Evolutionary conservation across 2,888 invertebrate species (phyloP).

Genomic region (Drosophila merina): DNA sequence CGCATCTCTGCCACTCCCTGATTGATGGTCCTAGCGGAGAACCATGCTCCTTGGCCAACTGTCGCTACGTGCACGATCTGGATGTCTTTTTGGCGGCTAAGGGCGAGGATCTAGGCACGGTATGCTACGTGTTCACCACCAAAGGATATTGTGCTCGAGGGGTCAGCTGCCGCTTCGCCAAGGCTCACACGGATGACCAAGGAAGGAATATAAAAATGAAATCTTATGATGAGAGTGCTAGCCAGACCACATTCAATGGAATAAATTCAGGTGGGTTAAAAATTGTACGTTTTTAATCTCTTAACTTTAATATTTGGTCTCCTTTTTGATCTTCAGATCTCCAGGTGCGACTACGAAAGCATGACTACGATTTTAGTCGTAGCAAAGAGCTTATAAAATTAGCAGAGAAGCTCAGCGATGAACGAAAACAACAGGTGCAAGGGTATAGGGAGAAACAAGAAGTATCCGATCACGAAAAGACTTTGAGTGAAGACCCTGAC

Average conservation of each 20-base stretch:
- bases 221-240: conserved; percentile 85
- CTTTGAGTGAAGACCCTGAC: background rate
- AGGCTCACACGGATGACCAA: conserved; percentile 89
- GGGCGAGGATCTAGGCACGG: conserved; percentile 87
- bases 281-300: background rate
- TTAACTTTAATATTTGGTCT: too few relatives aligned
- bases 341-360: conserved; percentile 88
- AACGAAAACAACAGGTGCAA: conserved; percentile 53
- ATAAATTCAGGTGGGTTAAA: conserved; percentile 81
- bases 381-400: conserved; percentile 88
- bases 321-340: conserved; percentile 83
- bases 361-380: conserved; percentile 90
- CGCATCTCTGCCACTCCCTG: conserved; percentile 80
- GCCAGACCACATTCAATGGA: conserved; percentile 86
- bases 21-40: conserved; percentile 77
- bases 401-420: conserved; percentile 84
- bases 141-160: conserved; percentile 94
- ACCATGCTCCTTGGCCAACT: conserved; percentile 86
- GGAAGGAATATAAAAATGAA: conserved; percentile 88
- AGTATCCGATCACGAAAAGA: background rate
- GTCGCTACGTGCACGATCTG: conserved; percentile 91
- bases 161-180: conserved; percentile 93
- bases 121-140: conserved; percentile 87
- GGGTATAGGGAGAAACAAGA: conserved; percentile 11
- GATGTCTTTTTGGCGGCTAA: conserved; percentile 90